Conservation (phyloP, 2,888 invertebrate species). For the Ommatoiulus sabulosus region DNA sequence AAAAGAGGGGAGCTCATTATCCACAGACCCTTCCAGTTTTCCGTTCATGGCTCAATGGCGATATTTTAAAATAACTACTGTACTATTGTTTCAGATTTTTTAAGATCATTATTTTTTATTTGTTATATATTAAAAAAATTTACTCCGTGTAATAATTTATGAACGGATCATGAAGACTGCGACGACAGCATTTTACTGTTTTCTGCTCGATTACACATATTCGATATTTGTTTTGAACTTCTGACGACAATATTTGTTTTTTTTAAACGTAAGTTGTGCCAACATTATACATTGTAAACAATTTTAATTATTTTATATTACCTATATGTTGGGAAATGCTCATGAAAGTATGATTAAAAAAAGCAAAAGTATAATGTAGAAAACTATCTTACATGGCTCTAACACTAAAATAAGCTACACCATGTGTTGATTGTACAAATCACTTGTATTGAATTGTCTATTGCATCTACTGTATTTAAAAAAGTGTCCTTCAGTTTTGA, state of each 20-base stretch:
- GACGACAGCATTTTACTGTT: background rate
- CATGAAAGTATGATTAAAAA: background rate
- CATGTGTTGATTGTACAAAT: background rate
- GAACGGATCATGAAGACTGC: background rate
- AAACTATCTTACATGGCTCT: background rate
- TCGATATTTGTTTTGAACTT: background rate
- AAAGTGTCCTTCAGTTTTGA: background rate
- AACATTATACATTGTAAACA: background rate
- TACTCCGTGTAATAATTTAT: background rate
- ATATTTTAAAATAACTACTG: constrained; percentile 59
- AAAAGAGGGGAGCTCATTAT: constrained; percentile 88
- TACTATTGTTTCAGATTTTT: constrained; percentile 11
- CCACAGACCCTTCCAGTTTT: constrained; percentile 92
- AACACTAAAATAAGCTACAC: background rate
- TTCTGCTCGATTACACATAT: background rate
- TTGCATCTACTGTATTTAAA: background rate
- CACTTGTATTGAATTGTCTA: background rate
- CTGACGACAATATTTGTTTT: too few species aligned
- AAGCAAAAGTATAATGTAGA: background rate
- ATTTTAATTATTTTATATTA: background rate
- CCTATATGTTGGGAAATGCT: background rate
- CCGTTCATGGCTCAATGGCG: constrained; percentile 73
- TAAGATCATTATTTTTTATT: background rate
- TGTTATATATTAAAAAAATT: constrained; percentile 6
- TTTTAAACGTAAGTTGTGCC: background rate